phyloP scores from a whole-genome alignment of 2,797 vertebrate genomes.

The Ataeniobius toweri region DNA sequence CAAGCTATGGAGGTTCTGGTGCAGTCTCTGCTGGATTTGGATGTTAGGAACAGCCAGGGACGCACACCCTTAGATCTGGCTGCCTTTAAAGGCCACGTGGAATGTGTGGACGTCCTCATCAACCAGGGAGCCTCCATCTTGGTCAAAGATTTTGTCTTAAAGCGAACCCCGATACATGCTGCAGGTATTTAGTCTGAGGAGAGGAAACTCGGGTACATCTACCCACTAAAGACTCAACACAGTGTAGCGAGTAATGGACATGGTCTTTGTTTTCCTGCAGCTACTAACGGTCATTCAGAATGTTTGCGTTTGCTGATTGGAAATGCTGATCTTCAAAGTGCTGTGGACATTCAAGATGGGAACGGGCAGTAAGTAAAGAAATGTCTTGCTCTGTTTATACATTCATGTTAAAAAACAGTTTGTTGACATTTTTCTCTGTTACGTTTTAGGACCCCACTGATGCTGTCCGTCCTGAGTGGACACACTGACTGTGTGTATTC shows the following conservation, averaged over 20 bases:
- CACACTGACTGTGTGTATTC: constrained; percentile 98
- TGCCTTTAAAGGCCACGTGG: constrained; percentile 94
- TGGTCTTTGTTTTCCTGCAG: constrained; percentile 65
- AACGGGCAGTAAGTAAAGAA: constrained; percentile 90
- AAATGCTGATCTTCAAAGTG: constrained; percentile 95
- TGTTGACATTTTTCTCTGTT: constrained; percentile 26
- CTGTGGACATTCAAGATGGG: constrained; percentile 97
- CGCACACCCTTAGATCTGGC: constrained; percentile 94
- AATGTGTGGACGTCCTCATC: constrained; percentile 97
- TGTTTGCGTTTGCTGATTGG: constrained; percentile 96
- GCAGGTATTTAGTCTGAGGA: constrained; percentile 82
- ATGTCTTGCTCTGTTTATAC: neutral
- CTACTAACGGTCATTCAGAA: constrained; percentile 97
- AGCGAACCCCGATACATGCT: constrained; percentile 95
- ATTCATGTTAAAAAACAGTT: neutral
- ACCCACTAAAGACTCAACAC: neutral
- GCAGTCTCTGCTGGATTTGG: constrained; percentile 94
- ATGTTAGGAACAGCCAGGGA: constrained; percentile 92
- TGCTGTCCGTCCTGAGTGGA: constrained; percentile 95
- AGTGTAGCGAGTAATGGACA: neutral
- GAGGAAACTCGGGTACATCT: neutral
- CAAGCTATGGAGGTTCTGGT: constrained; percentile 96
- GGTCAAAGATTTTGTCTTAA: constrained; percentile 94
- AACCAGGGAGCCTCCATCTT: constrained; percentile 97
- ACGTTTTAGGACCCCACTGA: constrained; percentile 89